These are phyloP conservation scores for Siderastrea radians DNA, from an alignment of 92 coral and sea anemone species.

Conservation along the genomic window DNA sequence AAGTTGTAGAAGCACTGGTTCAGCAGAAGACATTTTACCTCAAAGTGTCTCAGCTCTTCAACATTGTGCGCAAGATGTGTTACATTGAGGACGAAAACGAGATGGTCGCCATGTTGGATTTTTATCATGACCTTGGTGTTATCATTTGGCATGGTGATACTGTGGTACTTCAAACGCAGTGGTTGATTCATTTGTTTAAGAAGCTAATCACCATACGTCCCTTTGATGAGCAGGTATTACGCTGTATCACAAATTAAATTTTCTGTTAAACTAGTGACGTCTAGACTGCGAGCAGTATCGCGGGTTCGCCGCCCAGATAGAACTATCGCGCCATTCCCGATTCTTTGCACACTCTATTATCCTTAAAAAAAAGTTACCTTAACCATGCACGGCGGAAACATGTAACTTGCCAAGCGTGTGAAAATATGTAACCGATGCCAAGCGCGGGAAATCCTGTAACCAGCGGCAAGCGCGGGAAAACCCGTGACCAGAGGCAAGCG, in stretches of 20 bases:
- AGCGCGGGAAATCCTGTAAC: not conserved
- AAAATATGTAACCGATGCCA: not conserved
- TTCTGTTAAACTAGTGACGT: too few species aligned
- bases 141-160: conserved; percentile 78
- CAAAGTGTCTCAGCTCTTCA: conserved; percentile 72
- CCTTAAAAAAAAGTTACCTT: too few species aligned
- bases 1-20: conserved; percentile 71
- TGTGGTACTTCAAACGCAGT: conserved; percentile 76
- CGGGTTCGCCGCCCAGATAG: too few species aligned
- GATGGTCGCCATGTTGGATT: conserved; percentile 71
- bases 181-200: conserved; percentile 81
- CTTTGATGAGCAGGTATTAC: conserved; percentile 77
- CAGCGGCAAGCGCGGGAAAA: not conserved
- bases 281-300: too few species aligned
- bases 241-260: not conserved
- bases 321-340: too few species aligned
- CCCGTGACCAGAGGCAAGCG: not conserved
- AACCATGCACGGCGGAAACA: not conserved
- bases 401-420: not conserved
- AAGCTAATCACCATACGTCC: conserved; percentile 83
- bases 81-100: conserved; percentile 71
- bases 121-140: conserved; percentile 82
- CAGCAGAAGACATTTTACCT: conserved; percentile 68
- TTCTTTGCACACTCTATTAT: too few species aligned
- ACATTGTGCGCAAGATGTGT: conserved; percentile 68